phyloP scores from a whole-genome alignment of 2,888 invertebrate species.

The Macrosoma leucophasiata region DNA sequence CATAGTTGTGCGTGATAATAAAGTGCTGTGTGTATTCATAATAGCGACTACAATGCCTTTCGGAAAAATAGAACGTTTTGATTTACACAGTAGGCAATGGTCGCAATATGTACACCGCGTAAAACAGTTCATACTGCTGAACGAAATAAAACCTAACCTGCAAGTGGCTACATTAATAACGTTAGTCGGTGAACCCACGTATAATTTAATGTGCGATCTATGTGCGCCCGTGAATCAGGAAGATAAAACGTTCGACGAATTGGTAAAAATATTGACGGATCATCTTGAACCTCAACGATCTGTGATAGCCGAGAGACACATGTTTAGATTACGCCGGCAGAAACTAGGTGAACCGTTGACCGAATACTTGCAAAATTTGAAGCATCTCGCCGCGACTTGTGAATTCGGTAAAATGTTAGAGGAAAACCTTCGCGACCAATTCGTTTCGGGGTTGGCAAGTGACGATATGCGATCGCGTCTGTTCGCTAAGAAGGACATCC shows the following conservation, averaged over 20 bases:
- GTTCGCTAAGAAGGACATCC: conserved; percentile 9
- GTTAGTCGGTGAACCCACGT: too few relatives aligned
- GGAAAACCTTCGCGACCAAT: conserved; percentile 10
- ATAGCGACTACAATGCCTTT: too few relatives aligned
- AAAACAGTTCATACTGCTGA: too few relatives aligned
- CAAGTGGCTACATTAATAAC: too few relatives aligned
- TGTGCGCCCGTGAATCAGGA: conserved; percentile 25
- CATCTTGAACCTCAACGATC: conserved; percentile 22
- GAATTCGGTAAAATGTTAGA: conserved; percentile 11
- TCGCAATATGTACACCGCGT: too few relatives aligned
- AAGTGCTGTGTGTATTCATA: too few relatives aligned
- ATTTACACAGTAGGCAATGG: too few relatives aligned
- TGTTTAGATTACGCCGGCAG: too few relatives aligned
- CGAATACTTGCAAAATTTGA: conserved; percentile 11
- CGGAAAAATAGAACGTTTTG: too few relatives aligned
- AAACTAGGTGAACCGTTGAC: too few relatives aligned
- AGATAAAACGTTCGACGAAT: conserved; percentile 17
- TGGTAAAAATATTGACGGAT: conserved; percentile 17
- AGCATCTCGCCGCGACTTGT: conserved; percentile 13
- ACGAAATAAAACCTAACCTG: too few relatives aligned
- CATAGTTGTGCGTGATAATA: too few relatives aligned
- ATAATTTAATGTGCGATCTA: conserved; percentile 22
- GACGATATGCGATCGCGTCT: conserved; percentile 15
- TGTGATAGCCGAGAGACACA: conserved; percentile 21
- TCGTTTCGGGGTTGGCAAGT: conserved; percentile 12